phyloP scores from a whole-genome alignment of 2,888 invertebrate genomes.

The Clusia tigrina region DNA sequence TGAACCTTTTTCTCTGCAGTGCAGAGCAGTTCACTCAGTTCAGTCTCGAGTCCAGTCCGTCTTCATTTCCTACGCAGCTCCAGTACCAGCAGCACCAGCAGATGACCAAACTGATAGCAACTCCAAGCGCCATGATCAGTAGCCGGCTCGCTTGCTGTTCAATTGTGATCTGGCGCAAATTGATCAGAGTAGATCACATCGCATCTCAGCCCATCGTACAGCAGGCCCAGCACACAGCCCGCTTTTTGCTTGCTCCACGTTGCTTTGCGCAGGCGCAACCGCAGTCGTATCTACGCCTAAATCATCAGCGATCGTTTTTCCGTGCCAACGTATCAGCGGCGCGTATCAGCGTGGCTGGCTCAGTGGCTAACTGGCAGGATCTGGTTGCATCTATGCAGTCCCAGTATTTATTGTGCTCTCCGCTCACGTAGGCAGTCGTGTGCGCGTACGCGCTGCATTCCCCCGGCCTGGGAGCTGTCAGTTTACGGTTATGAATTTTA shows the following conservation, averaged over 20 bases:
- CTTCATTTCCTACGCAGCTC: constrained; percentile 18
- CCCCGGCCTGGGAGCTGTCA: constrained; percentile 50
- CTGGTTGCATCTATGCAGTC: constrained; percentile 12
- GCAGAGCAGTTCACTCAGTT: constrained; percentile 10
- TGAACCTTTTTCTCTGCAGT: no score
- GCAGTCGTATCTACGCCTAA: no score
- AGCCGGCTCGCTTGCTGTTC: constrained; percentile 20
- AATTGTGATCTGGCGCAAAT: constrained; percentile 21
- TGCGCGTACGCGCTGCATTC: constrained; percentile 49
- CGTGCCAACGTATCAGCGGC: not conserved
- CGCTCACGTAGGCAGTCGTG: constrained; percentile 46
- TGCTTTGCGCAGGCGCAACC: no score
- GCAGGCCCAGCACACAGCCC: constrained; percentile 10
- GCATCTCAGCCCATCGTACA: constrained; percentile 19
- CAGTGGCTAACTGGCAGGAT: not conserved
- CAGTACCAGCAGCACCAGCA: constrained; percentile 14
- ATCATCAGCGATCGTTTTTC: constrained; percentile 24
- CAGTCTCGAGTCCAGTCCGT: constrained; percentile 14
- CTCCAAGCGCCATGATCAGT: constrained; percentile 49
- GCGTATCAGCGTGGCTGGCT: constrained; percentile 17
- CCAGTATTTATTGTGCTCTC: constrained; percentile 40
- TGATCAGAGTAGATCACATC: constrained; percentile 51
- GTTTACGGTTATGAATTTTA: constrained; percentile 59
- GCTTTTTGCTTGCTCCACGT: not conserved
- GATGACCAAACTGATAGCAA: constrained; percentile 51